These are phyloP conservation scores for Plodia interpunctella DNA, from an alignment of 1,140 invertebrate species.

Conservation along the genomic window DNA sequence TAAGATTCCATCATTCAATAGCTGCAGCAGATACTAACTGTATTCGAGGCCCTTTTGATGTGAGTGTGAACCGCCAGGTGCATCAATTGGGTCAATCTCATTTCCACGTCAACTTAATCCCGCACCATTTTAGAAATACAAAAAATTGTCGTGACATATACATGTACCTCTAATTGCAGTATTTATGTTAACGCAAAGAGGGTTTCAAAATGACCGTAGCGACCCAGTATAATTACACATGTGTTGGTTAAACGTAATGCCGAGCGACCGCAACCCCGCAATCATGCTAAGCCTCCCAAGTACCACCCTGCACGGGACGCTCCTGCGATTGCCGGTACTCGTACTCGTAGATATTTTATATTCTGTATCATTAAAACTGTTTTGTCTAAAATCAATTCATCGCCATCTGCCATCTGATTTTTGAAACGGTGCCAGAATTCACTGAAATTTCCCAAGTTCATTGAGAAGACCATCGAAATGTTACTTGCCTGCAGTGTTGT, in stretches of 20 bases:
- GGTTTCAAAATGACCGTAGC: neutral
- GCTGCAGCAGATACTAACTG: no score
- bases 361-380: neutral
- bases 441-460: conserved; percentile 40
- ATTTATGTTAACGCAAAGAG: neutral
- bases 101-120: neutral
- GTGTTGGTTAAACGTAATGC: neutral
- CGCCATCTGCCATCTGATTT: conserved; percentile 20
- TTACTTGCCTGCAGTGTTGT: conserved; percentile 18
- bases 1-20: neutral
- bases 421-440: conserved; percentile 30
- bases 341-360: no score
- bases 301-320: neutral
- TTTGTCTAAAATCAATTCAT: conserved; percentile 6
- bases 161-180: neutral
- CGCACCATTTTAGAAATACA: neutral
- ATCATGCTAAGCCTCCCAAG: conserved; percentile 14
- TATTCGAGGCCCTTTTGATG: no score
- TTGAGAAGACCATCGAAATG: conserved; percentile 25
- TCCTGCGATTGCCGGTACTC: no score
- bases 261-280: conserved; percentile 14
- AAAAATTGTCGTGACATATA: neutral
- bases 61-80: no score
- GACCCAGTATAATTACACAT: neutral
- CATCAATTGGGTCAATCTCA: neutral